These are phyloP conservation scores for Halocynthia aurantium DNA, from an alignment of 23 tunicate species.

Conservation along the genomic window DNA sequence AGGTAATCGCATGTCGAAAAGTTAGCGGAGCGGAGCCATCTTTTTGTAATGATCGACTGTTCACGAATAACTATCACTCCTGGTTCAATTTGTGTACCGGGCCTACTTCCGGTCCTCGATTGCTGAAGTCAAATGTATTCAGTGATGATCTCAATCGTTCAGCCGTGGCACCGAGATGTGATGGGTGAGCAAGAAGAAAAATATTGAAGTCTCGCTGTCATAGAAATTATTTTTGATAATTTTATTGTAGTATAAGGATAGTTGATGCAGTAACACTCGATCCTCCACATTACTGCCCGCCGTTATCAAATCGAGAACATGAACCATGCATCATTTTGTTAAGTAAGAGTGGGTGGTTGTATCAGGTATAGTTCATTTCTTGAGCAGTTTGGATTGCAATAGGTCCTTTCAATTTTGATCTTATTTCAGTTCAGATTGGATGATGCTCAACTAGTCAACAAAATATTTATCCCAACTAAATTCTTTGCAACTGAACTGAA, in stretches of 20 bases:
- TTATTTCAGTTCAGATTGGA: conserved; percentile 12
- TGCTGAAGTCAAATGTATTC: conserved; percentile 39
- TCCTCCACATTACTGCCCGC: conserved; percentile 19
- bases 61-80: conserved; percentile 64
- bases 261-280: conserved; percentile 30
- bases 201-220: no score
- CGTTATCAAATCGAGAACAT: conserved; percentile 8
- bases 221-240: no score
- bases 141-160: background rate
- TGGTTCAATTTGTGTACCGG: conserved; percentile 74
- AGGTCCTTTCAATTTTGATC: background rate
- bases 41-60: conserved; percentile 43
- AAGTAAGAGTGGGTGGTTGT: conserved; percentile 69
- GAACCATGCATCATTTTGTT: conserved; percentile 29
- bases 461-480: conserved; percentile 52
- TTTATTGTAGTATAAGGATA: conserved; percentile 6
- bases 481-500: conserved; percentile 9
- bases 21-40: conserved; percentile 39
- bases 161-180: background rate
- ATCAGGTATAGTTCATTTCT: conserved; percentile 23
- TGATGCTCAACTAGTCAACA: conserved; percentile 39
- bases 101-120: conserved; percentile 62
- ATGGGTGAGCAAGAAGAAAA: no score
- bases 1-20: conserved; percentile 63
- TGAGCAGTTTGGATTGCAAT: background rate